Base-by-base conservation (phyloP, 2,113 vertebrate species). In the Grallaria varia region DNA sequence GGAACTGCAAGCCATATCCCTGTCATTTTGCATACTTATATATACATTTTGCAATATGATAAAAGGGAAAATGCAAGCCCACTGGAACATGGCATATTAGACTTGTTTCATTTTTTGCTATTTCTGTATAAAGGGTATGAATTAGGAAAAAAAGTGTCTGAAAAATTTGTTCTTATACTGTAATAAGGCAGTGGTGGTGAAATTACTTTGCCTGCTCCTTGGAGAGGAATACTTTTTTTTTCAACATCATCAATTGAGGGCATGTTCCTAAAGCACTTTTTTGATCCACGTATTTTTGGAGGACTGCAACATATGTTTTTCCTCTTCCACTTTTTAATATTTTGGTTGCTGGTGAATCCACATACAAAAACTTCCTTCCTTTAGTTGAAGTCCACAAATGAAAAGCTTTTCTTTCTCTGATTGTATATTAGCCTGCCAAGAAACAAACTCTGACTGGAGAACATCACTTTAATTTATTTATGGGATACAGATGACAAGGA, bases 391-490 rank as follows among this genome's bases (percentile, higher is more conserved):
- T 98, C 97, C 97, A 96, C 97, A 98, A 98, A 98, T 98, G 97
- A 98, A 98, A 98, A 97, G 88, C 96, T 98, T 98, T 97, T 98
- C 92, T 98, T 97, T 95, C 96, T 96, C 96, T 98, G 98, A 98
- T 98, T 98, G 97, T 96, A 97, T 95, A 97, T 97, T 97, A 97
- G 94, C 94, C 93, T 98, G 98, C 98, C 98, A 98, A 98, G 97
- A 98, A 98, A 98, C 96, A 97, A 98, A 98, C 96, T 97, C 11
- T 96, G 97, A 97, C 98, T 98, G 97, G 97, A 98, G 98, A 98
- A 98, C 98, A 98, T 98, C 97, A 98, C 92, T 98, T 98, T 98
- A 98, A 98, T 98, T 98, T 98, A 98, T 98, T 98, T 98, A 98
- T 98, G 97, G 98, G 97, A 98, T 97, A 96, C 98, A 98, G 98